Base-by-base conservation (phyloP, 2,888 invertebrate genomes). In the Blera fallax region DNA sequence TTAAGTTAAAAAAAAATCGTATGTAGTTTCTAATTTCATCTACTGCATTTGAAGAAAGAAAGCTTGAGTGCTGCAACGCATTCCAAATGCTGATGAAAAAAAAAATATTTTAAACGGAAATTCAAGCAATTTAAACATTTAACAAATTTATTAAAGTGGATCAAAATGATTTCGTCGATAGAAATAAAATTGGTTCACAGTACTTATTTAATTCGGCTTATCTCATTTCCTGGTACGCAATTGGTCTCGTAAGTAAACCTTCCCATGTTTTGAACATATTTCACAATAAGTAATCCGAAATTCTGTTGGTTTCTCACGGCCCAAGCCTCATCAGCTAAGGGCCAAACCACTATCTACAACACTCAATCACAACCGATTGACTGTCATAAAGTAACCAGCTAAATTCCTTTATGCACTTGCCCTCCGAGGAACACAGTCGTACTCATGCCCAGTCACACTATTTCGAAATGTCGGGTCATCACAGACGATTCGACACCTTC, bases 391-490 rank as follows among this genome's bases (percentile, higher is more conserved):
- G 8, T 7, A 69, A 6, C 27, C 24, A 16, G 4, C 56, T 1
- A 16, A 24, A 67, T 67, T 54, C 29, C 52, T 16, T 27, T 37
- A 52, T 18, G 37, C 27, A 27, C 24, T 11, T 32, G 50, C 50
- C 52, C 21, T 37, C 14, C 6, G 21, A 32, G 14, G 11, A 24
- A 14, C 16, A 32, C 34, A 54, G 27, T 18, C 32, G 8, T 48
- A n/a, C 27, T 45, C 64, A 32, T 2, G 1, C n/a, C 2, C 4
- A 29, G 40, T 54, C 56, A 18, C 14, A 21, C 43, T 11, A 24
- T 58, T 56, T 70, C 45, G 43, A 70, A 70, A 70, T 70, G 56
- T 58, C 14, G 32, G 21, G 3, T 6, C 54, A 54, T 54, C 40
- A 69, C 54, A 45, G 45, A 21, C 7, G 16, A n/a, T 45, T 58